Base-by-base conservation (phyloP, 2,797 vertebrate species). In the Pangasius krempfi region DNA sequence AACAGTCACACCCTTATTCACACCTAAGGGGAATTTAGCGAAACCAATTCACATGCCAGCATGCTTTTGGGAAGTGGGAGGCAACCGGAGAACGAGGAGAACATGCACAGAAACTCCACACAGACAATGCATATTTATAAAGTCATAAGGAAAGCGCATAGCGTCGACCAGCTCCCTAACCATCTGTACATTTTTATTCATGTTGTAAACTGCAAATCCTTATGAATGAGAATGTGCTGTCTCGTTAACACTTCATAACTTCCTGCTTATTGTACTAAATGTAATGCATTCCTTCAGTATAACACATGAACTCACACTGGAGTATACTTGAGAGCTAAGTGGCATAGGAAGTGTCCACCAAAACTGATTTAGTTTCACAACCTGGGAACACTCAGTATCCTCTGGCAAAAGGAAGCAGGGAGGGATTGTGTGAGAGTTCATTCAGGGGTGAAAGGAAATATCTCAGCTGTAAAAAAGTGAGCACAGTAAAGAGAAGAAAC, bases 361-460 rank as follows among this genome's bases (percentile, higher is more conserved):
- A 25, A 64, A 18, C n/a, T 75, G 87, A 88, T 87, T 86, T 86
- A 89, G 37, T 85, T 83, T 52, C 33, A 68, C 47, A 87, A 58
- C 78, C 87, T 84, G 87, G 85, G 80, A 80, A 88, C 86, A 60
- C 20, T 82, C 60, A 82, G 86, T 64, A 52, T 86, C 27, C 33
- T 47, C 50, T 84, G 80, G 72, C 60, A 22, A 84, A 83, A 68
- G 85, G 86, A 76, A 83, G 54, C 20, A 50, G 75, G 80, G 60
- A 78, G 50, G 87, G 73, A 68, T 79, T 79, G 62, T 85, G 10
- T 58, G 37, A 58, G 87, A 90, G 91, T 90, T 94, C 93, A 92
- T 76, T 85, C 91, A 66, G 90, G 91, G 92, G 92, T 89, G 91
- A 90, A 54, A 50, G 44, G 92, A 91, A 56, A 88, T 66, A 73